Evolutionary conservation across 2,797 vertebrate species (phyloP).

Genomic region (Coranthus polyacanthus): DNA sequence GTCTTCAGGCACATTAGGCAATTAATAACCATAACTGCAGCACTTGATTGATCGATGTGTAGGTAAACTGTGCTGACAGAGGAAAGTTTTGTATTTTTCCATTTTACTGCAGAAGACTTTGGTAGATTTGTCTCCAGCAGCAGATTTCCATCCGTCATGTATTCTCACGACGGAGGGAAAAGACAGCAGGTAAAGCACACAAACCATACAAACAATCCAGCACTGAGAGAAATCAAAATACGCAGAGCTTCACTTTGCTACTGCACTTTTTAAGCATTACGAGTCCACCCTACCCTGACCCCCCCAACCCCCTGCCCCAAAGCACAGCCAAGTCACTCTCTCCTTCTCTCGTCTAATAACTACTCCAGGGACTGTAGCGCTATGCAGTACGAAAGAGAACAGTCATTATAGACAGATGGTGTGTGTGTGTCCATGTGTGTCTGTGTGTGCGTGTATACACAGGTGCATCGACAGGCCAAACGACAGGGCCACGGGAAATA

Average conservation of each 20-base stretch:
- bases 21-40: background rate
- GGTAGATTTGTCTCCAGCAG: slow-evolving; percentile 36
- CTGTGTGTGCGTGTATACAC: slow-evolving; percentile 61
- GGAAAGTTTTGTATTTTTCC: slow-evolving; percentile 5
- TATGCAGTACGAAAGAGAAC: slow-evolving; percentile 74
- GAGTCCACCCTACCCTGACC: slow-evolving; percentile 54
- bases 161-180: slow-evolving; percentile 34
- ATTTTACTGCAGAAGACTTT: slow-evolving; percentile 9
- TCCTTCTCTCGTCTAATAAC: slow-evolving; percentile 84
- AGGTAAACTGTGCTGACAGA: background rate
- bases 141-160: too few relatives aligned
- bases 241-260: slow-evolving; percentile 41
- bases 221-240: slow-evolving; percentile 29
- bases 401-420: slow-evolving; percentile 87
- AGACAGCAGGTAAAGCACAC: slow-evolving; percentile 18
- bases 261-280: slow-evolving; percentile 51
- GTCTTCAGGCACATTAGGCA: background rate
- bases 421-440: slow-evolving; percentile 46
- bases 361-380: slow-evolving; percentile 83
- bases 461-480: slow-evolving; percentile 83
- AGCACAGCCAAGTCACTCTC: slow-evolving; percentile 64
- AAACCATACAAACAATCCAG: slow-evolving; percentile 21
- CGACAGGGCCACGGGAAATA: slow-evolving; percentile 82
- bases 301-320: slow-evolving; percentile 22
- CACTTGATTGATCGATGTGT: background rate